phyloP scores from a whole-genome alignment of 2,113 vertebrate species.

The Lota lota region DNA sequence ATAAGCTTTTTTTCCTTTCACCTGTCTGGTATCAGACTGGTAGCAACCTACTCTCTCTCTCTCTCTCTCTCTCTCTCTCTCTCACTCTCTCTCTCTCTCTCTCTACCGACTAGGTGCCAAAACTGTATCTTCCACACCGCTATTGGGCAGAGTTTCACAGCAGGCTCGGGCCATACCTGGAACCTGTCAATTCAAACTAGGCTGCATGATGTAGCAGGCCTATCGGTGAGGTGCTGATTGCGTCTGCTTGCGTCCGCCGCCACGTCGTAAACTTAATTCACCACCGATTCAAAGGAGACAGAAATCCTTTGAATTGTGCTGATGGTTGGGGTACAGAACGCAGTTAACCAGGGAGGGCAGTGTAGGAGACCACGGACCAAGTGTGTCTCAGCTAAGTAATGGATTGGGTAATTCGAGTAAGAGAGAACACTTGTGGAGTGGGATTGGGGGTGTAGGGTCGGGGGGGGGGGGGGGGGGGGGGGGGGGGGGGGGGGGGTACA shows the following conservation, averaged over 20 bases:
- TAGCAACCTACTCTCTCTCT: not conserved
- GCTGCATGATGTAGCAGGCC: not conserved
- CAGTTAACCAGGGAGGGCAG: slow-evolving; percentile 1
- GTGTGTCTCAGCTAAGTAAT: slow-evolving; percentile 3
- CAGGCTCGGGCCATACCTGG: not conserved
- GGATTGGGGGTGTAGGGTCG: too few species aligned
- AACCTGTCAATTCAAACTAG: slow-evolving; percentile 25
- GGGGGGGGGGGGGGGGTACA: too few species aligned
- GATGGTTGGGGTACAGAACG: not conserved
- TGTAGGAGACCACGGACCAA: not conserved
- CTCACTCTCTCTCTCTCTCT: slow-evolving; percentile 19
- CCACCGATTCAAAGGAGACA: not conserved
- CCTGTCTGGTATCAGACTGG: too few species aligned
- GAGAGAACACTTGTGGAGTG: not conserved
- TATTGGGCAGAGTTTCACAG: slow-evolving; percentile 15
- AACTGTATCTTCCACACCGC: slow-evolving; percentile 8
- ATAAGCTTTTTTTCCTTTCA: too few species aligned
- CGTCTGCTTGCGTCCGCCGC: not conserved
- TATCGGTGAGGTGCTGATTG: not conserved
- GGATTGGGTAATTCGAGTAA: slow-evolving; percentile 22
- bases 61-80: not conserved
- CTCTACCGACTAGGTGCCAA: not conserved
- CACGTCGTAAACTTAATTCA: not conserved
- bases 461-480: too few species aligned
- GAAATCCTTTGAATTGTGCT: slow-evolving; percentile 6